These are phyloP conservation scores for Lagopus leucura DNA, from an alignment of 2,113 vertebrate genomes.

Conservation along the genomic window DNA sequence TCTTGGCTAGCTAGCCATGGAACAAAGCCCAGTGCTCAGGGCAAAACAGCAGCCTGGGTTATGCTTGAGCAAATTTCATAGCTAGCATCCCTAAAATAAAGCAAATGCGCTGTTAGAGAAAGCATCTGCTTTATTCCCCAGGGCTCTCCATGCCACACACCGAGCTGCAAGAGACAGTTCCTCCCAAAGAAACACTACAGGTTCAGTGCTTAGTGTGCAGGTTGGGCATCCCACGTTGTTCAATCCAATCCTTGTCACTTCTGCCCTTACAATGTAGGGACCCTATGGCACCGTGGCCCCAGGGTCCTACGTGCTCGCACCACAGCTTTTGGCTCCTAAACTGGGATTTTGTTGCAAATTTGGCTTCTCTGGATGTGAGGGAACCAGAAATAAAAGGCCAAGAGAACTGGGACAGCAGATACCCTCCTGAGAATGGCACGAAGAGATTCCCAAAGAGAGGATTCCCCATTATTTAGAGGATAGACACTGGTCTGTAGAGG, in stretches of 20 bases:
- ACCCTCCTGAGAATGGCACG: not conserved
- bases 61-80: not conserved
- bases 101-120: not conserved
- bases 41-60: not conserved
- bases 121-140: not conserved
- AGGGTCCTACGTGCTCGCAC: not conserved
- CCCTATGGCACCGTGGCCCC: not conserved
- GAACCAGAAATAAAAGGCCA: not conserved
- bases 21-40: not conserved
- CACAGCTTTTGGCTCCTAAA: not conserved
- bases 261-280: not conserved
- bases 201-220: not conserved
- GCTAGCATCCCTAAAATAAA: not conserved
- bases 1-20: not conserved
- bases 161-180: not conserved
- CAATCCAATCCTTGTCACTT: not conserved
- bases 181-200: not conserved
- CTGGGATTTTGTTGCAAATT: not conserved
- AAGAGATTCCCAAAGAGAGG: accelerated
- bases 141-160: accelerated
- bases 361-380: not conserved
- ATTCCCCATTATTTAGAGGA: not conserved
- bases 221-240: not conserved
- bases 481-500: not conserved
- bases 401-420: not conserved